phyloP scores from a whole-genome alignment of 2,888 invertebrate genomes.

The Steinernema hermaphroditum region DNA sequence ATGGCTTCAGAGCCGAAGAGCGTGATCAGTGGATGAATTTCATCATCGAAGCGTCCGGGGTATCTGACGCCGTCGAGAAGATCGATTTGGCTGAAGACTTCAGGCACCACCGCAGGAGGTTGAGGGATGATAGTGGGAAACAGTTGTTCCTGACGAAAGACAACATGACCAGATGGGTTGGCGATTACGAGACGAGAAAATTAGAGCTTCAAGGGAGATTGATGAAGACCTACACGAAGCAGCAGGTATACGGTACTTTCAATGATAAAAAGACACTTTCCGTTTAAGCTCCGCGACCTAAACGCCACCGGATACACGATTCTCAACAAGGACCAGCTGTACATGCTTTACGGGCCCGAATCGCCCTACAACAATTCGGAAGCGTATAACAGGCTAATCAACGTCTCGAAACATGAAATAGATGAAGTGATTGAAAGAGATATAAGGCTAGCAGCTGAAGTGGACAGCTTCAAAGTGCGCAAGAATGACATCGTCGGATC shows the following conservation, averaged over 20 bases:
- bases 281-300: slow-evolving; percentile 43
- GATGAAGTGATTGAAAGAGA: slow-evolving; percentile 42
- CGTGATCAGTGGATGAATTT: slow-evolving; percentile 20
- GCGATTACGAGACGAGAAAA: slow-evolving; percentile 53
- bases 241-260: slow-evolving; percentile 33
- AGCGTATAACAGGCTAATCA: slow-evolving; percentile 38
- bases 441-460: slow-evolving; percentile 43
- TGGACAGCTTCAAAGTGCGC: slow-evolving; percentile 40
- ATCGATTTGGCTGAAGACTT: slow-evolving; percentile 8
- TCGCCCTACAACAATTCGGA: slow-evolving; percentile 50
- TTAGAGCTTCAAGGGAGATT: slow-evolving; percentile 50
- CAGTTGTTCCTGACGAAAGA: slow-evolving; percentile 20
- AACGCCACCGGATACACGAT: slow-evolving; percentile 51
- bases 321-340: slow-evolving; percentile 43
- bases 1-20: neutral
- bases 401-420: slow-evolving; percentile 35
- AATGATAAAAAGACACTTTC: neutral
- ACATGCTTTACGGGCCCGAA: slow-evolving; percentile 46
- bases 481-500: slow-evolving; percentile 46
- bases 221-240: slow-evolving; percentile 37
- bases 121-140: neutral
- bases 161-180: slow-evolving; percentile 34
- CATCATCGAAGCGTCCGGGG: slow-evolving; percentile 19
- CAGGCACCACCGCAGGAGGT: neutral
- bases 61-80: slow-evolving; percentile 19